Base-by-base conservation (phyloP, 2,113 vertebrate species). In the Aptenodytes forsteri region DNA sequence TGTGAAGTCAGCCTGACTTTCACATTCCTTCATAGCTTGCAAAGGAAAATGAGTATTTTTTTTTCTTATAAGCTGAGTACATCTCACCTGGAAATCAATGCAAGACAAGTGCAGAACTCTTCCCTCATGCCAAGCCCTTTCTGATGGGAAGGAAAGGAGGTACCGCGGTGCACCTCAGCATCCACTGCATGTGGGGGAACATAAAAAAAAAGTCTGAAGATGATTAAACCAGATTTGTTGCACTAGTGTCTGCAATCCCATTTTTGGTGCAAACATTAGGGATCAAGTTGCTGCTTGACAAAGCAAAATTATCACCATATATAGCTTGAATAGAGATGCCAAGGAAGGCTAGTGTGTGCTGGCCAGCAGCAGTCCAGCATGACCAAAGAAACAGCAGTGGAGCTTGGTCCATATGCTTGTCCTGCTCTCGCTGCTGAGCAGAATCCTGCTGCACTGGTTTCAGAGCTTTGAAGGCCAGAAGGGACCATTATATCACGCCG, bases 391-490 rank as follows among this genome's bases (percentile, higher is more conserved):
- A 77, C 72, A 76, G 86, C 58, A 94, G 62, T 65, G 32, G 62
- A 82, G 14, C 62, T 88, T 70, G 62, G 44, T 87, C 66, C 75
- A 55, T 93, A 94, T 86, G 87, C 77, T 94, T 97, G 84, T 88
- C 84, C 87, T 73, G 75, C 71, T 94, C 66, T 85, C 0, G 0
- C 78, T 44, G 71, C 75, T 86, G 82, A 94, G 82, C 54, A 96
- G 66, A 94, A 95, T 93, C 84, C 75, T 90, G 70, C 71, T 1
- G 3, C 87, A 62, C 61, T 0, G 0, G 58, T 88, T 91, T 93
- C 82, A 77, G 91, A 80, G 87, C 75, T 96, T 70, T 90, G 87
- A 92, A 95, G 84, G 89, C 77, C 89, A 97, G 94, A 94, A 96
- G 95, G 95, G 94, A 94, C 84, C 83, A 87, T 91, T 95, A 86